phyloP scores from a whole-genome alignment of 2,797 vertebrate genomes.

The Tympanoctomys barrerae region DNA sequence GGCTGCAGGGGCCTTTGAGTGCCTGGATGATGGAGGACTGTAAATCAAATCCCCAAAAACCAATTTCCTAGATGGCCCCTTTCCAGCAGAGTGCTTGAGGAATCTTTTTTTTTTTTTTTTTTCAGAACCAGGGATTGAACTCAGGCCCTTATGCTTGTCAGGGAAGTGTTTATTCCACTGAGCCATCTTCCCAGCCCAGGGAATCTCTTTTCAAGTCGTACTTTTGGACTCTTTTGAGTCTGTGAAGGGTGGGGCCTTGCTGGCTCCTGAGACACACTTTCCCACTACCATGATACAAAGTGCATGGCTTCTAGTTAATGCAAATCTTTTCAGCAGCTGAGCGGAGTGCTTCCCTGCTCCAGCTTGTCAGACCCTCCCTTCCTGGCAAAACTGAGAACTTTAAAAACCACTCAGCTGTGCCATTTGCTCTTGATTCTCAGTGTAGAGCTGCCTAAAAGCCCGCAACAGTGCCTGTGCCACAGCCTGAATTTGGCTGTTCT shows the following conservation, averaged over 20 bases:
- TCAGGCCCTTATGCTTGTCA: too few species aligned
- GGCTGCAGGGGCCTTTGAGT: not conserved
- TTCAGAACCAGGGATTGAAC: too few species aligned
- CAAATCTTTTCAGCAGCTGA: not conserved
- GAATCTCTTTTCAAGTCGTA: not conserved
- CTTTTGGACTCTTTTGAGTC: not conserved
- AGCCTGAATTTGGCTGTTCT: not conserved
- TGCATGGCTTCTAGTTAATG: not conserved
- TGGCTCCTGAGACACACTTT: not conserved
- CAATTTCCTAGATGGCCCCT: not conserved
- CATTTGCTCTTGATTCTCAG: not conserved
- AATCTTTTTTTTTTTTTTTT: too few species aligned
- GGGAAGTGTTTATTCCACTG: too few species aligned
- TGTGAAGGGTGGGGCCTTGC: not conserved
- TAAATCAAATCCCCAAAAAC: not conserved
- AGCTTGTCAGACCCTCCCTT: not conserved
- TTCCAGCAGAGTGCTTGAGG: not conserved
- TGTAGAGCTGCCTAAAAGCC: not conserved
- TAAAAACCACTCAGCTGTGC: not conserved
- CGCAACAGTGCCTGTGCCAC: not conserved
- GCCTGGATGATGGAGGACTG: not conserved
- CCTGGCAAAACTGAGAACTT: not conserved
- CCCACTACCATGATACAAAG: not conserved
- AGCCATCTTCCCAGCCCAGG: too few species aligned
- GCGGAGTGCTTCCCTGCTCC: not conserved